These are phyloP conservation scores for Sinhomidia bicolor DNA, from an alignment of 2,888 invertebrate genomes.

Conservation along the genomic window DNA sequence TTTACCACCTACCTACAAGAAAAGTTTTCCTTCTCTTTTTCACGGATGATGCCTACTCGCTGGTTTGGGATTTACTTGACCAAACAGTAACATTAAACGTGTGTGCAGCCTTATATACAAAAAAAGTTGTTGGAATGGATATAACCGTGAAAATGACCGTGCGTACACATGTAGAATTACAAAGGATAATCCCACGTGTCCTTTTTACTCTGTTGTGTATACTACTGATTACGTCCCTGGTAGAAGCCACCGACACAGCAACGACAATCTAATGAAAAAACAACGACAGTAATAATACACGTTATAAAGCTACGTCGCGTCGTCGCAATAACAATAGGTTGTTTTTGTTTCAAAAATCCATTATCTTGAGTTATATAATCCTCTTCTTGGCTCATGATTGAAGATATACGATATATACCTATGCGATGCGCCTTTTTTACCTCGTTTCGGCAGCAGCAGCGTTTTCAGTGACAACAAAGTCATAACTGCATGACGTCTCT, in stretches of 20 bases:
- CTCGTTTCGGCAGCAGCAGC: too few relatives aligned
- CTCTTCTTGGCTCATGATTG: neutral
- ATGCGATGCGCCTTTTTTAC: too few relatives aligned
- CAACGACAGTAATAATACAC: neutral
- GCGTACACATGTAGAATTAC: conserved; percentile 28
- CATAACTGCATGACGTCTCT: neutral
- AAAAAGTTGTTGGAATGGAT: neutral
- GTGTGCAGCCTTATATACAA: neutral
- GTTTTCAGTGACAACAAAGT: too few relatives aligned
- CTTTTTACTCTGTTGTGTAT: conserved; percentile 19
- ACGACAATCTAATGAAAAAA: neutral
- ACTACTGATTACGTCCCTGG: neutral
- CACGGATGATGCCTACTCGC: conserved; percentile 4
- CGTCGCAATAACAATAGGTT: neutral
- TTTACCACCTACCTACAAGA: neutral
- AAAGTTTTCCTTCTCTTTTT: neutral
- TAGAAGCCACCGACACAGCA: too few relatives aligned
- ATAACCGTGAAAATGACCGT: conserved; percentile 20
- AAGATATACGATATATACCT: too few relatives aligned
- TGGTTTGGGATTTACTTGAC: conserved; percentile 18
- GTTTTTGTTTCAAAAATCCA: neutral
- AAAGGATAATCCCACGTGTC: conserved; percentile 45
- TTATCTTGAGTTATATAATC: neutral
- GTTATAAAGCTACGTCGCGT: too few relatives aligned
- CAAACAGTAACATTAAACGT: neutral